Evolutionary conservation across 35 echinoderm and acorn worm species (phyloP).

Genomic region (Nesometra sesokonis): DNA sequence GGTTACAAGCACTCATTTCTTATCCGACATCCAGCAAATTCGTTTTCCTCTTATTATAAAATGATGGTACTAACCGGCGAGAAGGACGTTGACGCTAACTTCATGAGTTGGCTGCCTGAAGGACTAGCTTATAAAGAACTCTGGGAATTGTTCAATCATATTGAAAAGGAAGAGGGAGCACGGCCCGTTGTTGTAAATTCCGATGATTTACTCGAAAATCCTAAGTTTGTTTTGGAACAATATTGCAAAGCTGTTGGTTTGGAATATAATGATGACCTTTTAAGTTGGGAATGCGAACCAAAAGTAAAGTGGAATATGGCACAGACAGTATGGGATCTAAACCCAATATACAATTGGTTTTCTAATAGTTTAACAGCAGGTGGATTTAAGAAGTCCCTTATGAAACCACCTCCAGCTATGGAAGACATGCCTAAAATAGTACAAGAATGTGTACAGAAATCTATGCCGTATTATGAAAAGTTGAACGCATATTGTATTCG

Average conservation of each 20-base stretch:
- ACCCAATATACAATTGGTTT: background rate
- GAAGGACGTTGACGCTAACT: background rate
- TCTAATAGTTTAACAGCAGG: background rate
- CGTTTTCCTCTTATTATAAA: conserved; percentile 14
- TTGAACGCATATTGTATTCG: background rate
- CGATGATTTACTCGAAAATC: conserved; percentile 13
- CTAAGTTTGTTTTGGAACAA: background rate
- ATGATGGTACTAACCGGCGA: background rate
- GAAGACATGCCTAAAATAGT: background rate
- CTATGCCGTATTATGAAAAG: background rate
- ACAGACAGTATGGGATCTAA: background rate
- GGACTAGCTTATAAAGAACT: background rate
- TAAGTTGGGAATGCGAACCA: background rate
- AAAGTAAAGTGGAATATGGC: background rate
- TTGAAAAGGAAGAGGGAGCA: background rate
- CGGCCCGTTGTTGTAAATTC: conserved; percentile 7
- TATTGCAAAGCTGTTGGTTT: conserved; percentile 11
- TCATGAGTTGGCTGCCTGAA: background rate
- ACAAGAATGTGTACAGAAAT: background rate
- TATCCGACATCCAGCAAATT: conserved; percentile 12
- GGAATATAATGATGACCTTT: conserved; percentile 2
- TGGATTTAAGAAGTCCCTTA: background rate
- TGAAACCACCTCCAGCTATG: background rate
- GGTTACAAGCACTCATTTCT: conserved; percentile 20
- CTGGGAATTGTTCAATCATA: conserved; percentile 3